phyloP scores from a whole-genome alignment of 2,888 invertebrate genomes.

The Agrotis clavis region DNA sequence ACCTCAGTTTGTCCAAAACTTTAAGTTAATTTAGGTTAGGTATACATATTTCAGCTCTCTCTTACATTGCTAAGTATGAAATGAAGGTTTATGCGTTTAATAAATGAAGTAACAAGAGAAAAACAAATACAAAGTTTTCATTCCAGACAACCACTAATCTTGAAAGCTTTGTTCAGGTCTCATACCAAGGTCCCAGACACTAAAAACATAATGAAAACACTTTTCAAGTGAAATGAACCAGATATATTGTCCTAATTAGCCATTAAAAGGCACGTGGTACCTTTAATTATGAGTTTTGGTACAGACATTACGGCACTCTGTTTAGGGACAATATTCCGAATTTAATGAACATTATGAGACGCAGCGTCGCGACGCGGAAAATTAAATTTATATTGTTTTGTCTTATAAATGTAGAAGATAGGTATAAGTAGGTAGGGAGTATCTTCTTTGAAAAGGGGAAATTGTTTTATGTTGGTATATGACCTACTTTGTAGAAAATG shows the following conservation, averaged over 20 bases:
- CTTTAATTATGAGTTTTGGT: constrained; percentile 55
- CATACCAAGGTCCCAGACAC: neutral
- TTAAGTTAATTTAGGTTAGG: neutral
- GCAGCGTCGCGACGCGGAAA: constrained; percentile 49
- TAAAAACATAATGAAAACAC: constrained; percentile 36
- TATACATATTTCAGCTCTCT: too few species aligned
- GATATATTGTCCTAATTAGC: constrained; percentile 51
- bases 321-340: constrained; percentile 55
- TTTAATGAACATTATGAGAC: constrained; percentile 59
- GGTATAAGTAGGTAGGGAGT: constrained; percentile 11
- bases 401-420: neutral
- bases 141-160: neutral
- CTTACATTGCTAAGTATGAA: too few species aligned
- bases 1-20: neutral
- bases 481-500: neutral
- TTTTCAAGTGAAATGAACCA: constrained; percentile 44
- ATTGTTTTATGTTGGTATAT: constrained; percentile 10
- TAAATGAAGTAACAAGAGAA: too few species aligned
- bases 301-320: constrained; percentile 54
- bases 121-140: too few species aligned
- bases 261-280: constrained; percentile 55
- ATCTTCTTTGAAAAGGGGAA: constrained; percentile 1
- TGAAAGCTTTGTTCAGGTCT: neutral
- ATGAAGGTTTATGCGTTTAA: too few species aligned
- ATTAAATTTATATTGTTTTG: constrained; percentile 59